A percentile compares a stretch with the other conserved stretches of the same genome.
Conservation (phyloP, 1,140 invertebrate genomes). For the Hesperophylax magnus region DNA sequence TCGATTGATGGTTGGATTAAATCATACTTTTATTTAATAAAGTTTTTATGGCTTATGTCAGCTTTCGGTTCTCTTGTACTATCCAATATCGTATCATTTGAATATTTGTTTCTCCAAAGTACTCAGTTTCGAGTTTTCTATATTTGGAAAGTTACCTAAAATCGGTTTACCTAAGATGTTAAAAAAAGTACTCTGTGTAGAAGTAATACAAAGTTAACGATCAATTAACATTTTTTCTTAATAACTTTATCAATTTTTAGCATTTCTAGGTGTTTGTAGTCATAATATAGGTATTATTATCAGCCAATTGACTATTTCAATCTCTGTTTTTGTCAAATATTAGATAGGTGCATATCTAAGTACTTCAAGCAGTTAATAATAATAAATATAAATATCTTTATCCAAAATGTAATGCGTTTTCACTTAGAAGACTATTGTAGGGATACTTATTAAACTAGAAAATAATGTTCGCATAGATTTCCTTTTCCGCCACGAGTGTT, state of each 20-base stretch:
- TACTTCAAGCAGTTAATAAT: constrained; percentile 20
- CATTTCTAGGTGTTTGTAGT: constrained; percentile 29
- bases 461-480: constrained; percentile 29
- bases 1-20: not conserved
- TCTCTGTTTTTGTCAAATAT: constrained; percentile 15
- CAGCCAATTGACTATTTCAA: constrained; percentile 2
- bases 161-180: too few relatives aligned
- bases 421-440: constrained; percentile 21
- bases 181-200: not conserved
- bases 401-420: constrained; percentile 3
- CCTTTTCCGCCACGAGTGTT: constrained; percentile 12
- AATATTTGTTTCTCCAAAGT: too few relatives aligned
- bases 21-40: not conserved
- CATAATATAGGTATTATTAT: not conserved
- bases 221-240: constrained; percentile 2
- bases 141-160: too few relatives aligned
- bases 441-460: constrained; percentile 19
- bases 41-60: not conserved
- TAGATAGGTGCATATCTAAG: constrained; percentile 18
- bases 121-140: too few relatives aligned
- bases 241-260: constrained; percentile 6
- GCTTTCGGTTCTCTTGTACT: not conserved
- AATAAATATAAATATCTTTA: not conserved
- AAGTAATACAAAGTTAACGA: constrained; percentile 17
- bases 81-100: not conserved